phyloP scores from a whole-genome alignment of 2,113 vertebrate genomes.

The Chloroceryle aenea region DNA sequence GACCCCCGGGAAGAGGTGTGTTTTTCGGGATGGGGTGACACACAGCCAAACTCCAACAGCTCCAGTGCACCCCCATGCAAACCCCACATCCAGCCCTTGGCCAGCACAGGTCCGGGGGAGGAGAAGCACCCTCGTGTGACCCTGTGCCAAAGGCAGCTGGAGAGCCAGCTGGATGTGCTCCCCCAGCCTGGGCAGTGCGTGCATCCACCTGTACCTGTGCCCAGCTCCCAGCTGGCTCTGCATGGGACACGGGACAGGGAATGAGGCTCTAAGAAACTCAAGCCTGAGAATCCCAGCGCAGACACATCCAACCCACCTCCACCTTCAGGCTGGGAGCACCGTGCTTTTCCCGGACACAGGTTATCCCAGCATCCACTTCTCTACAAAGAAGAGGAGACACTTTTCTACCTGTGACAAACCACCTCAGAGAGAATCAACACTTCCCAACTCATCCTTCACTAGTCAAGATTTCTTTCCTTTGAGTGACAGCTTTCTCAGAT shows the following conservation, averaged over 20 bases:
- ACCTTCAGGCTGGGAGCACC: background rate
- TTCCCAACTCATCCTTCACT: background rate
- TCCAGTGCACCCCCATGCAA: background rate
- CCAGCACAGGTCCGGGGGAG: fast-evolving
- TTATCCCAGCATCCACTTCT: background rate
- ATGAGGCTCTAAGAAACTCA: background rate
- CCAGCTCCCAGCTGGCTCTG: background rate
- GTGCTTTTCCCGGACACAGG: background rate
- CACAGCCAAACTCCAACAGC: fast-evolving
- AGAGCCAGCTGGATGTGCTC: background rate
- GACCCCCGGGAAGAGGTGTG: fast-evolving
- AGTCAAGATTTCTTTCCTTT: background rate
- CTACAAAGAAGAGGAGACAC: background rate
- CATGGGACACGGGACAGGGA: background rate
- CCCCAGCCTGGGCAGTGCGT: background rate
- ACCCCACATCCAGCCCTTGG: background rate
- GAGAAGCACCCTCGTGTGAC: fast-evolving
- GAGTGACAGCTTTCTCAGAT: background rate
- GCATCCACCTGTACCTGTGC: fast-evolving
- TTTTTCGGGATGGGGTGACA: background rate
- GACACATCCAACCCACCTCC: background rate
- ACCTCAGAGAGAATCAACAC: background rate
- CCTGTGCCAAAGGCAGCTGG: fast-evolving
- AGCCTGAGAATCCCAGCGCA: background rate
- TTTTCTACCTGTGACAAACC: background rate